phyloP scores from a whole-genome alignment of 2,888 invertebrate genomes.

The Nemapogon koenigi region DNA sequence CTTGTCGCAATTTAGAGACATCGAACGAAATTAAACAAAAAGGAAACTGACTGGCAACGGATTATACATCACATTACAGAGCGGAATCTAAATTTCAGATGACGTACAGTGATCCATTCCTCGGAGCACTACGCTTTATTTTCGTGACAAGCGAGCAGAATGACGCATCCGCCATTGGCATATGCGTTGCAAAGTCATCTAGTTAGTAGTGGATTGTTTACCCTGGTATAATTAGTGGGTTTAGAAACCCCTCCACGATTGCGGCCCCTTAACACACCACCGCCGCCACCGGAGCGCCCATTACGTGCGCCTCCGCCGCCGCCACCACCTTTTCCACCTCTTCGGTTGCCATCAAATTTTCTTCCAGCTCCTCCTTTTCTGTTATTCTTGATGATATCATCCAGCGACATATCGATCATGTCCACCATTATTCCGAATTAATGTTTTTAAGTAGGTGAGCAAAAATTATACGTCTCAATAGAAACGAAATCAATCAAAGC shows the following conservation, averaged over 20 bases:
- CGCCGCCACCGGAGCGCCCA: constrained; percentile 60
- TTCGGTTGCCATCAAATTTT: constrained; percentile 45
- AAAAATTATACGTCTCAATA: too few species aligned
- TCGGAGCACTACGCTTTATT: too few species aligned
- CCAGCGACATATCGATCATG: constrained; percentile 96
- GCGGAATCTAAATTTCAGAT: too few species aligned
- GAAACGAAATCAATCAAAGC: too few species aligned
- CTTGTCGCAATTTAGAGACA: too few species aligned
- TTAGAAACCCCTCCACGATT: constrained; percentile 75
- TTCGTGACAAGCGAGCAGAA: too few species aligned
- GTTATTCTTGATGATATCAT: constrained; percentile 92
- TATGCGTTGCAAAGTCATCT: constrained; percentile 41
- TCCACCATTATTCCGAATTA: constrained; percentile 72
- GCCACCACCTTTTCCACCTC: constrained; percentile 45
- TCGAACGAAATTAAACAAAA: too few species aligned
- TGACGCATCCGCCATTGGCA: constrained; percentile 45
- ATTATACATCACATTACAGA: too few species aligned
- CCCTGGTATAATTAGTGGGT: constrained; percentile 70
- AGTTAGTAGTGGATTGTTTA: constrained; percentile 55
- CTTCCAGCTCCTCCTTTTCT: constrained; percentile 67
- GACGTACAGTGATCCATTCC: too few species aligned
- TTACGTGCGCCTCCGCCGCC: constrained; percentile 36
- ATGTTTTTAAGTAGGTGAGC: too few species aligned
- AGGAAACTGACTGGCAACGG: too few species aligned
- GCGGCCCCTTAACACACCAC: constrained; percentile 72